phyloP scores from a whole-genome alignment of 1,140 invertebrate species.

The Bicyclus anynana region DNA sequence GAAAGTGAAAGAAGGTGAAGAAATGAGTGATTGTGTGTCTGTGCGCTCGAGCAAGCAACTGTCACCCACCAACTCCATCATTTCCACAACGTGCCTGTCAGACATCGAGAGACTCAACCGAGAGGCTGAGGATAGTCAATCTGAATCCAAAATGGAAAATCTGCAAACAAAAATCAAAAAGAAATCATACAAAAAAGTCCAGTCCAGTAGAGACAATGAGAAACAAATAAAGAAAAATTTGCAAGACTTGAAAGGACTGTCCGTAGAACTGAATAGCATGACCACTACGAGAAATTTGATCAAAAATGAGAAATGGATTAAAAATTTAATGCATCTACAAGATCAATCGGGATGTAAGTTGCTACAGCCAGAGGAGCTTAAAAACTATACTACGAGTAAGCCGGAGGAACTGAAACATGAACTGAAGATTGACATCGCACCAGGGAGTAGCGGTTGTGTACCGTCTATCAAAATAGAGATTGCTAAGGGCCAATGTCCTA shows the following conservation, averaged over 20 bases:
- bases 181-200: conserved; percentile 3
- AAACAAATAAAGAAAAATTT: conserved; percentile 34
- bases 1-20: conserved; percentile 29
- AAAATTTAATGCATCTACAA: conserved; percentile 43
- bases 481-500: neutral
- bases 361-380: conserved; percentile 40
- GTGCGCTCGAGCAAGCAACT: conserved; percentile 15
- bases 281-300: conserved; percentile 19
- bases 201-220: conserved; percentile 13
- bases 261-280: conserved; percentile 25
- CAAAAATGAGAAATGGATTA: conserved; percentile 50
- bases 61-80: conserved; percentile 27
- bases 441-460: conserved; percentile 8
- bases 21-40: conserved; percentile 27
- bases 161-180: neutral
- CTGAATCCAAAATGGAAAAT: conserved; percentile 1
- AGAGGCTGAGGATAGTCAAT: conserved; percentile 34
- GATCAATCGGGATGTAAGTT: conserved; percentile 31
- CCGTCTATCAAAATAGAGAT: conserved; percentile 26
- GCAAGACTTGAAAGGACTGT: conserved; percentile 36
- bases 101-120: conserved; percentile 46
- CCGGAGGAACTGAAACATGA: conserved; percentile 27
- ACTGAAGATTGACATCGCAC: conserved; percentile 50
- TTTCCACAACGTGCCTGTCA: conserved; percentile 33
- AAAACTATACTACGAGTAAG: conserved; percentile 24